Percentiles rank a stretch among this genome's conserved stretches.
Conservation (phyloP, 2,113 vertebrate species). For the Tinamus guttatus region DNA sequence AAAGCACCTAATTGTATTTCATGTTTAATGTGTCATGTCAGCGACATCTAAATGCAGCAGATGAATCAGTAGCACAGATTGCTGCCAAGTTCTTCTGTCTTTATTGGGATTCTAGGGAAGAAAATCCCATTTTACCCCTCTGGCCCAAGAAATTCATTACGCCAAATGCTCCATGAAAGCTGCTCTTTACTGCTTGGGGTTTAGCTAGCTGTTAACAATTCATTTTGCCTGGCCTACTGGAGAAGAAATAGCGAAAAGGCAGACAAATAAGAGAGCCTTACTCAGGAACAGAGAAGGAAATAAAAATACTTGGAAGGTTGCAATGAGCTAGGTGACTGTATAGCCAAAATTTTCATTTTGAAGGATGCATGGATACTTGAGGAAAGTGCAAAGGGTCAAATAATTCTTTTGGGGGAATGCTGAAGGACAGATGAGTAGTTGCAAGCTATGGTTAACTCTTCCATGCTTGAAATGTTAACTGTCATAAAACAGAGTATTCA, state of each 20-base stretch:
- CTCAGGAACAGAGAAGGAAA: neutral
- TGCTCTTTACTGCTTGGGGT: neutral
- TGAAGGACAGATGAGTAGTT: neutral
- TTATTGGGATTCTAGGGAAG: neutral
- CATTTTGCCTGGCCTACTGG: neutral
- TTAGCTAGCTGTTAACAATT: neutral
- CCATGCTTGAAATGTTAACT: slow-evolving; percentile 16
- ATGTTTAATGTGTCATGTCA: slow-evolving; percentile 9
- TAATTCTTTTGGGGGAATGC: neutral
- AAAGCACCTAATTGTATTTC: slow-evolving; percentile 19
- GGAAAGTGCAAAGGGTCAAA: neutral
- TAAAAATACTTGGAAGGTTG: neutral
- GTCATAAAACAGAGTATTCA: slow-evolving; percentile 29
- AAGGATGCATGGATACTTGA: neutral
- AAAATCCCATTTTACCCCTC: neutral
- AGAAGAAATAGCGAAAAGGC: neutral
- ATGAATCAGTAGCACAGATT: neutral
- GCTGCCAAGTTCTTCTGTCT: neutral
- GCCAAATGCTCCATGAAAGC: neutral
- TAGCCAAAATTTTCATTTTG: neutral
- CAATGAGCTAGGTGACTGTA: neutral
- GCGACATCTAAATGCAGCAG: slow-evolving; percentile 20
- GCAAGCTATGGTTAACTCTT: neutral
- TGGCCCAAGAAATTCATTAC: neutral
- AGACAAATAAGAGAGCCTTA: neutral